Evolutionary conservation across 2,797 vertebrate genomes (phyloP), one percentile per base, ranked within the genome.

Genomic region (Hydrolagus colliei): DNA sequence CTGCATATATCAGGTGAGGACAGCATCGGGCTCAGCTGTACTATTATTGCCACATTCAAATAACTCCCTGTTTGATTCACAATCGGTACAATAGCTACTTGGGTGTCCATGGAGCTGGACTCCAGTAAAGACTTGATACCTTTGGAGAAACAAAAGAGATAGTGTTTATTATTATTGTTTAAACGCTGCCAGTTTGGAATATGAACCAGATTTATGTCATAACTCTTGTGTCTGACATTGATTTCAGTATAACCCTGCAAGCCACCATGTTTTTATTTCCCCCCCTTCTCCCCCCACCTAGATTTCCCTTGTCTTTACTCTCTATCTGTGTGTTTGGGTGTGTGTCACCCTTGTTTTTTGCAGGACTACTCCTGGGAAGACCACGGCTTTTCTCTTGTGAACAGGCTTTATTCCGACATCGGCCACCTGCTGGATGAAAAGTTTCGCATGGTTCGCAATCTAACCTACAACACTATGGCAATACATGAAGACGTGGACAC

Each of bases 281-380:
- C 67, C 20, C 35, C 2, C n/a, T 1, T 7, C 22, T 32, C 13
- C 8, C 20, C 1, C 10, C n/a, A 61, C 20, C 20, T 71, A 73
- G 10, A 65, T n/a, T 41, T 9, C 20, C 4, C 18, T 32, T 75
- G 20, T 65, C 22, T 67, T 62, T 41, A 27, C 22, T 73, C 73
- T 13, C 72, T 63, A 4, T 74, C 10, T 73, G 6, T 32, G 16
- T 12, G 4, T 74, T 32, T 41, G 72, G n/a, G 12, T 41, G 65
- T 35, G 27, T 32, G 62, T 76, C 61, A 10, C 27, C 9, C 27
- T 86, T 88, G 52, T 74, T 32, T 80, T 90, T 63, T 88, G 73
- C 89, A 95, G 95, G 95, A 96, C 89, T 96, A 95, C 86, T 95
- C 95, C 86, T 96, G 95, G 95, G 94, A 95, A 92, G 95, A 95